Conservation (phyloP, 2,113 vertebrate species). For the Peromyscus californicus region DNA sequence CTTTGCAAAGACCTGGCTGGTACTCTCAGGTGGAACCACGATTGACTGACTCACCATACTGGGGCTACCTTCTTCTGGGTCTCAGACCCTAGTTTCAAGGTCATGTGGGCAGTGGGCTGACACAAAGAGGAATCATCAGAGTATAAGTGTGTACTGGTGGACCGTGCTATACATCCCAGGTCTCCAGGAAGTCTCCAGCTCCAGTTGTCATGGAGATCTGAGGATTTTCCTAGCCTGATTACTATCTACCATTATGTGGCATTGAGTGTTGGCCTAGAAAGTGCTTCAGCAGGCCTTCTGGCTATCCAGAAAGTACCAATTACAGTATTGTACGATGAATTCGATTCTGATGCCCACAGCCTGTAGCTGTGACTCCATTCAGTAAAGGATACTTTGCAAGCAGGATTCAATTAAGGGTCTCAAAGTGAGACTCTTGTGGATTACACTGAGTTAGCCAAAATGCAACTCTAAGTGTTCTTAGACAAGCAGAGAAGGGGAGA, state of each 20-base stretch:
- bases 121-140: not conserved
- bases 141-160: fast-evolving
- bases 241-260: no score
- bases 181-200: not conserved
- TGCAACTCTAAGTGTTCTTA: not conserved
- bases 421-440: not conserved
- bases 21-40: no score
- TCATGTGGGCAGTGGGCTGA: fast-evolving
- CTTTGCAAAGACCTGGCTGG: not conserved
- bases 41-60: fast-evolving
- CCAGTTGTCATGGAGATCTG: not conserved
- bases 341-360: not conserved
- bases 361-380: not conserved
- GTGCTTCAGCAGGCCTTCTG: not conserved
- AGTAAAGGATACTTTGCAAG: not conserved
- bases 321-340: not conserved
- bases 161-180: not conserved
- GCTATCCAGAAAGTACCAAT: not conserved
- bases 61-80: no score
- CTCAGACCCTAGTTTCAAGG: no score
- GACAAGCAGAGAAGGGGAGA: not conserved
- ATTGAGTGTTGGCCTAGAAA: not conserved
- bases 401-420: not conserved
- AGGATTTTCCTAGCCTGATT: not conserved
- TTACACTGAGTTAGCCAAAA: not conserved